Conservation (phyloP, 2,888 invertebrate species). For the Acleris emargana region DNA sequence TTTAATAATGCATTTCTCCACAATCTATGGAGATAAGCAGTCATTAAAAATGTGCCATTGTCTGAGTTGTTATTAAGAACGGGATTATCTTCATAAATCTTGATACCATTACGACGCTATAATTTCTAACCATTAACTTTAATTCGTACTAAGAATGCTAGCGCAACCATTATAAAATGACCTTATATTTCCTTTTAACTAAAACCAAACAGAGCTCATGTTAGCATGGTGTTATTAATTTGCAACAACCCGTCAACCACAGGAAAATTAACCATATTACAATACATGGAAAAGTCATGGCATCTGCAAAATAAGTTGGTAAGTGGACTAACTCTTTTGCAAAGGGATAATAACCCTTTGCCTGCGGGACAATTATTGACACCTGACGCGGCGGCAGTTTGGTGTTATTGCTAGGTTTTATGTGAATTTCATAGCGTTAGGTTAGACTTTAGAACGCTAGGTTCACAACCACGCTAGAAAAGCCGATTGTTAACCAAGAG, state of each 20-base stretch:
- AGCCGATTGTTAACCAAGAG: too few relatives aligned
- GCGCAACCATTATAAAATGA: slow-evolving; percentile 40
- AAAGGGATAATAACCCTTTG: slow-evolving; percentile 49
- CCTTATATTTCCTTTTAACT: slow-evolving; percentile 25
- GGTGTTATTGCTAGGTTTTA: slow-evolving; percentile 40
- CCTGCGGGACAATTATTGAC: slow-evolving; percentile 50
- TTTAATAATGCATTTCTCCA: slow-evolving; percentile 1
- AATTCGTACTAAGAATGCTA: slow-evolving; percentile 49
- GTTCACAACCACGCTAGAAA: too few relatives aligned
- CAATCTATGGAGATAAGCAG: slow-evolving; percentile 20
- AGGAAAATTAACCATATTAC: not conserved
- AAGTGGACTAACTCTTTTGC: slow-evolving; percentile 32
- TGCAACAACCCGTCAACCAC: not conserved
- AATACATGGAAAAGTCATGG: not conserved
- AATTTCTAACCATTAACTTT: slow-evolving; percentile 59
- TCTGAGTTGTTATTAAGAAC: slow-evolving; percentile 32
- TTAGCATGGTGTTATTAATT: slow-evolving; percentile 4
- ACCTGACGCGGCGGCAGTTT: slow-evolving; percentile 47
- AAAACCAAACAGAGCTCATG: slow-evolving; percentile 16
- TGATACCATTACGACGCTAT: slow-evolving; percentile 49
- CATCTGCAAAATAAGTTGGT: slow-evolving; percentile 2
- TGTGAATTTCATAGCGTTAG: slow-evolving; percentile 26
- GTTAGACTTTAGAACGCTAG: not conserved
- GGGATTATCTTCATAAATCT: slow-evolving; percentile 58
- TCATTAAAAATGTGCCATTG: slow-evolving; percentile 31